Percentiles rank a stretch among this genome's conserved stretches.
Conservation (phyloP, 2,888 invertebrate species). For the Aquatica leii region DNA sequence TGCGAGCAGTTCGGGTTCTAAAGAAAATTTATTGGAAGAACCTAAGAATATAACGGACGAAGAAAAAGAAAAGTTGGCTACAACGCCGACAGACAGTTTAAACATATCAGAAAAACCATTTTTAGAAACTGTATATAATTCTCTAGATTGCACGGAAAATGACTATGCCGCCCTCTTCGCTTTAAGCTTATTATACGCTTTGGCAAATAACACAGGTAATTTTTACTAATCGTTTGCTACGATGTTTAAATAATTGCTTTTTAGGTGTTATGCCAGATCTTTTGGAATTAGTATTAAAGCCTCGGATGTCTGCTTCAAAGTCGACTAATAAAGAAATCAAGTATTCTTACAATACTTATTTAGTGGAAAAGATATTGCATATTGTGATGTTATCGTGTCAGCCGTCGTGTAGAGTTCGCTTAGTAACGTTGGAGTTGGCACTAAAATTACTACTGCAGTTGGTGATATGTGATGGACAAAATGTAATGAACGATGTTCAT, state of each 20-base stretch:
- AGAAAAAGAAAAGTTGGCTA: constrained; percentile 74
- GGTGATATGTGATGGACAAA: constrained; percentile 66
- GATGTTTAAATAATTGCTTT: constrained; percentile 29
- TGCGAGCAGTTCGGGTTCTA: constrained; percentile 49
- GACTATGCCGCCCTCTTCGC: constrained; percentile 94
- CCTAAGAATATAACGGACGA: constrained; percentile 90
- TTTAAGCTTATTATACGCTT: constrained; percentile 89
- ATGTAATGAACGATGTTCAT: constrained; percentile 73
- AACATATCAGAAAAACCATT: constrained; percentile 76
- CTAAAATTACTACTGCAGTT: constrained; percentile 80
- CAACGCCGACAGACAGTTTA: constrained; percentile 53
- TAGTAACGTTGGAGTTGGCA: constrained; percentile 91
- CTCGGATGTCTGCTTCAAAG: constrained; percentile 53
- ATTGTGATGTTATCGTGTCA: constrained; percentile 88
- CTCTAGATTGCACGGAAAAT: constrained; percentile 89
- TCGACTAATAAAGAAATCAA: constrained; percentile 53
- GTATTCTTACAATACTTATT: constrained; percentile 77
- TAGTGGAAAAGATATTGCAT: constrained; percentile 84
- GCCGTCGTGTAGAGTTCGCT: constrained; percentile 87
- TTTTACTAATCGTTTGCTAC: constrained; percentile 32
- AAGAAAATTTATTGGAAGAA: constrained; percentile 59
- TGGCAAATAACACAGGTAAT: constrained; percentile 92
- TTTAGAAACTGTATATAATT: constrained; percentile 86
- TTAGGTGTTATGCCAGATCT: constrained; percentile 85
- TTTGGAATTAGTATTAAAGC: constrained; percentile 78